Evolutionary conservation across 2,113 vertebrate species (phyloP).

Genomic region (Etia nguti): DNA sequence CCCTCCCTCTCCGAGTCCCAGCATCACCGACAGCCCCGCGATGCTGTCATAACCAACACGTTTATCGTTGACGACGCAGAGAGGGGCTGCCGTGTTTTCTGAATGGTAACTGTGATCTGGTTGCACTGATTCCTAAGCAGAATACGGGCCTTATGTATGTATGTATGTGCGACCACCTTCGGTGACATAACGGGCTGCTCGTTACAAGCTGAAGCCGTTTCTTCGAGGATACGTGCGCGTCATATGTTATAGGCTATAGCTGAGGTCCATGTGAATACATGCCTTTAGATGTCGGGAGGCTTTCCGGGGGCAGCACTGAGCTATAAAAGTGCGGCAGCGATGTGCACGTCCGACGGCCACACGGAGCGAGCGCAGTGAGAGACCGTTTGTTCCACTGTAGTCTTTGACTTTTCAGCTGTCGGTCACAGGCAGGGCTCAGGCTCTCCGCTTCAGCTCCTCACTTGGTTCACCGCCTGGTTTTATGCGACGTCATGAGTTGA

Average conservation of each 20-base stretch:
- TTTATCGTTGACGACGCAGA: slow-evolving; percentile 15
- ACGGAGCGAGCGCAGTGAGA: slow-evolving; percentile 10
- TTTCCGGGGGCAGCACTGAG: slow-evolving; percentile 38
- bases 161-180: not conserved
- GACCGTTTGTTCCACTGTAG: not conserved
- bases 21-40: slow-evolving; percentile 34
- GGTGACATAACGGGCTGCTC: not conserved
- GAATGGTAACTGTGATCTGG: not conserved
- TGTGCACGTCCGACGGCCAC: slow-evolving; percentile 31
- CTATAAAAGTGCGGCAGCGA: slow-evolving; percentile 32
- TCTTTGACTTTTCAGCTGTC: not conserved
- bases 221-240: not conserved
- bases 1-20: slow-evolving; percentile 31
- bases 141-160: not conserved
- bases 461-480: not conserved
- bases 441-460: not conserved
- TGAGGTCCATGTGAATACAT: not conserved
- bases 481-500: slow-evolving; percentile 61
- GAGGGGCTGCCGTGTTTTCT: not conserved
- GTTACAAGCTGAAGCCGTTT: not conserved
- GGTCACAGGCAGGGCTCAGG: not conserved
- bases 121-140: not conserved
- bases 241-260: not conserved
- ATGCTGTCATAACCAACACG: slow-evolving; percentile 36
- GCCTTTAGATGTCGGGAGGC: not conserved